phyloP scores from a whole-genome alignment of 2,888 invertebrate genomes.

The Parnassius glacialis region DNA sequence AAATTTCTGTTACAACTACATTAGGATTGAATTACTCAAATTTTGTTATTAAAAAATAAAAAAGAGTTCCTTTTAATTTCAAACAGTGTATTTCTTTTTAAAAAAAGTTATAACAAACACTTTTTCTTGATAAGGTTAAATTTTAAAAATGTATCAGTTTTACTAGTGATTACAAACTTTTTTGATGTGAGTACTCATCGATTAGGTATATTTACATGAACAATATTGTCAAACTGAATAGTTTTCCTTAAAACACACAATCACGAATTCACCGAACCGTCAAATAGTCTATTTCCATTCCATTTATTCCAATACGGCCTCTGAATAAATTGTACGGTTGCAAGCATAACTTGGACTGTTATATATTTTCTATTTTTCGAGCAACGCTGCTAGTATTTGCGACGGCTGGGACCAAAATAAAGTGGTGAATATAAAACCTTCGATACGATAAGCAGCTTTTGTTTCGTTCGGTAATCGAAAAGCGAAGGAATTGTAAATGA shows the following conservation, averaged over 20 bases:
- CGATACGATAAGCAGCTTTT: conserved; percentile 10
- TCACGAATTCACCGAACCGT: conserved; percentile 36
- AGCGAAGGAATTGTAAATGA: conserved; percentile 13
- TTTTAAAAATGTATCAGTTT: too few relatives aligned
- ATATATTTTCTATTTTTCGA: not conserved
- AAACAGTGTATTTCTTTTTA: too few relatives aligned
- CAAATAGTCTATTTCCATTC: conserved; percentile 39
- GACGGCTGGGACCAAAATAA: conserved; percentile 30
- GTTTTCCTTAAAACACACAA: conserved; percentile 19
- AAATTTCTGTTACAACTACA: too few relatives aligned
- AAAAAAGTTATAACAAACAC: too few relatives aligned
- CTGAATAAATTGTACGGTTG: conserved; percentile 37
- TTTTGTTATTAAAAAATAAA: too few relatives aligned
- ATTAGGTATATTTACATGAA: too few relatives aligned
- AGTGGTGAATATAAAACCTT: conserved; percentile 36
- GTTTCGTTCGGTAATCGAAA: conserved; percentile 14
- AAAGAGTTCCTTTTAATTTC: too few relatives aligned
- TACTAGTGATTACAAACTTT: too few relatives aligned
- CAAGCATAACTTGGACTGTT: conserved; percentile 34
- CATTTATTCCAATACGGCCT: conserved; percentile 42
- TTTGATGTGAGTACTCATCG: too few relatives aligned
- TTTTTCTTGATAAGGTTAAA: too few relatives aligned
- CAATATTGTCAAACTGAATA: not conserved
- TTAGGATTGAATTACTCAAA: too few relatives aligned
- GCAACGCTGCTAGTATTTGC: conserved; percentile 12